A percentile compares a stretch with the other conserved stretches of the same genome.
Evolutionary conservation across 1,140 invertebrate genomes (phyloP).

Genomic region (Neodiprion lecontei): DNA sequence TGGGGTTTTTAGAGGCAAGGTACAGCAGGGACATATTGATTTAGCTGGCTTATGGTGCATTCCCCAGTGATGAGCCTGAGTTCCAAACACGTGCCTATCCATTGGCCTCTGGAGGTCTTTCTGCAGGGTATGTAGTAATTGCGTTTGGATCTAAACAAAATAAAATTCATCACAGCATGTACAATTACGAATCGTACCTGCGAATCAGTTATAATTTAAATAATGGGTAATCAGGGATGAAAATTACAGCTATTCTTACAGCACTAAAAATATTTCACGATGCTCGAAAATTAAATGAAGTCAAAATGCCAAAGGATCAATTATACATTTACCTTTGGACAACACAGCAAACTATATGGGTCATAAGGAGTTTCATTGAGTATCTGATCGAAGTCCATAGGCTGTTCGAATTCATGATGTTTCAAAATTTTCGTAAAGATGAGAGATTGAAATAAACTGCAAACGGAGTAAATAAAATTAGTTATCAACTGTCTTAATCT

Average conservation of each 20-base stretch:
- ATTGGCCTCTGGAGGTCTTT: constrained; percentile 41
- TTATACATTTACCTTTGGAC: constrained; percentile 40
- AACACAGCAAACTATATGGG: constrained; percentile 50
- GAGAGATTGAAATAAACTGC: constrained; percentile 54
- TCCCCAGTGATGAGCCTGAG: constrained; percentile 57
- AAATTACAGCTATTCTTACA: too few species aligned
- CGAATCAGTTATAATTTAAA: too few species aligned
- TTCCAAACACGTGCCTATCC: constrained; percentile 43
- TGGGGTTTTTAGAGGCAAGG: constrained; percentile 53
- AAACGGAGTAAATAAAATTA: constrained; percentile 25
- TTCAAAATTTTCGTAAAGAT: constrained; percentile 56
- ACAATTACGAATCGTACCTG: too few species aligned
- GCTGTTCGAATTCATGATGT: constrained; percentile 45
- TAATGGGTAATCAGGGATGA: too few species aligned
- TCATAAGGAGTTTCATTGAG: constrained; percentile 9
- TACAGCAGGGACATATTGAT: constrained; percentile 54
- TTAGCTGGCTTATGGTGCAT: constrained; percentile 47
- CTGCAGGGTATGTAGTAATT: constrained; percentile 41
- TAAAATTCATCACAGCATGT: background rate
- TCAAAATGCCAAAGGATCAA: background rate
- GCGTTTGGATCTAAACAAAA: constrained; percentile 39
- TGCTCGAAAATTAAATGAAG: background rate
- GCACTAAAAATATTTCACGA: too few species aligned
- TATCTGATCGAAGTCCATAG: constrained; percentile 44
- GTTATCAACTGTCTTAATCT: constrained; percentile 7